A percentile compares a stretch with the other conserved stretches of the same genome.
These are phyloP conservation scores for Tamandua tetradactyla DNA, from an alignment of 2,797 vertebrate genomes.

Conservation along the genomic window DNA sequence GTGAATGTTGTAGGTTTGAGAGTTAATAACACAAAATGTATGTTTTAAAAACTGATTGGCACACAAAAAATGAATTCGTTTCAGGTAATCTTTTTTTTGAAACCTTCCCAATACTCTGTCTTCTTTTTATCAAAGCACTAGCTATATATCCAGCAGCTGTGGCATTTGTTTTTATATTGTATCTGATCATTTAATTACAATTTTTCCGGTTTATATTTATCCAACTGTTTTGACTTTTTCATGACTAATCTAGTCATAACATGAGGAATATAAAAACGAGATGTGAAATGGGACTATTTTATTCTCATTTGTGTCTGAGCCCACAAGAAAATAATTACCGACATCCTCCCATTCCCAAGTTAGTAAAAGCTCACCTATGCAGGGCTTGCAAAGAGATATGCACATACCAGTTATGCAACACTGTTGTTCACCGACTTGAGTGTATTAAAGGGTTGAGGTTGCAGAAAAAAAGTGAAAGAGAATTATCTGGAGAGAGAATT, in stretches of 20 bases:
- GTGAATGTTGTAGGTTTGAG: neutral
- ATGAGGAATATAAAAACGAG: neutral
- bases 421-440: neutral
- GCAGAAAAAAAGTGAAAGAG: neutral
- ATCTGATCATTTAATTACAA: constrained; percentile 30
- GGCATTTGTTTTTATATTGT: neutral
- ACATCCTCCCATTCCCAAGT: neutral
- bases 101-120: neutral
- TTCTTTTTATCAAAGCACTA: constrained; percentile 41
- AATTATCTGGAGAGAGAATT: neutral
- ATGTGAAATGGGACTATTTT: constrained; percentile 21
- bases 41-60: constrained; percentile 11
- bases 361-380: neutral
- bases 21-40: constrained; percentile 34
- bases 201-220: constrained; percentile 46
- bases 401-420: neutral
- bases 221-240: constrained; percentile 52
- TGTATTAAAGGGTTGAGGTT: neutral
- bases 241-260: constrained; percentile 26
- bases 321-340: neutral
- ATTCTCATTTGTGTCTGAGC: constrained; percentile 9
- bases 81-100: constrained; percentile 17
- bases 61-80: constrained; percentile 40
- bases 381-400: neutral
- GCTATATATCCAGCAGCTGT: constrained; percentile 7